Evolutionary conservation across 2,888 invertebrate species (phyloP).

Genomic region (Scaptomyza flava): DNA sequence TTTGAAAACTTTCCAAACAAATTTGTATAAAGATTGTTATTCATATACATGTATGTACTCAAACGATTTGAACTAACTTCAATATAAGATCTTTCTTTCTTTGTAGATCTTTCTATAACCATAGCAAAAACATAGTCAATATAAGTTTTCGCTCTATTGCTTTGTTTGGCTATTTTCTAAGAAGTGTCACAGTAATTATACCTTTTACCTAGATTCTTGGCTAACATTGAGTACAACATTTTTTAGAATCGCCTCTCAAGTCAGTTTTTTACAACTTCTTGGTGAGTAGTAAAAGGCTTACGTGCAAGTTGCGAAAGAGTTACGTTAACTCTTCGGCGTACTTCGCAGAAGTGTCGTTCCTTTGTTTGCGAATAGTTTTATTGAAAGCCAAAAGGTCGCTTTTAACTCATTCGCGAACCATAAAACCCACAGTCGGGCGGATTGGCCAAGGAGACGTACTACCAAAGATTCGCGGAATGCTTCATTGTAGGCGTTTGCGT

Average conservation of each 20-base stretch:
- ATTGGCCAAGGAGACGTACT: conserved; percentile 21
- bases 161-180: conserved; percentile 4
- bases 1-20: too few species aligned
- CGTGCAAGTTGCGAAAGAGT: conserved; percentile 81
- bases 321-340: conserved; percentile 76
- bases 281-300: conserved; percentile 57
- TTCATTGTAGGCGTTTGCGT: conserved; percentile 60
- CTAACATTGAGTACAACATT: conserved; percentile 39
- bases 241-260: conserved; percentile 26
- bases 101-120: background rate
- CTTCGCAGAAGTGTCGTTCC: conserved; percentile 56
- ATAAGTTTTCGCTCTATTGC: background rate
- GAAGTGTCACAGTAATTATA: conserved; percentile 8
- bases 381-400: conserved; percentile 54
- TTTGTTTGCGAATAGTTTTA: conserved; percentile 54
- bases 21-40: too few species aligned
- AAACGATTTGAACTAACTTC: too few species aligned
- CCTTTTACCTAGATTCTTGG: conserved; percentile 32
- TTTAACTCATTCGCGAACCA: conserved; percentile 74
- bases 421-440: conserved; percentile 49
- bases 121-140: too few species aligned
- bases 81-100: too few species aligned
- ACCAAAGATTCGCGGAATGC: conserved; percentile 65
- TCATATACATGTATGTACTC: too few species aligned
- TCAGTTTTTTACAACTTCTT: conserved; percentile 47